phyloP scores from a whole-genome alignment of 1,140 invertebrate species.

The Spodoptera frugiperda region DNA sequence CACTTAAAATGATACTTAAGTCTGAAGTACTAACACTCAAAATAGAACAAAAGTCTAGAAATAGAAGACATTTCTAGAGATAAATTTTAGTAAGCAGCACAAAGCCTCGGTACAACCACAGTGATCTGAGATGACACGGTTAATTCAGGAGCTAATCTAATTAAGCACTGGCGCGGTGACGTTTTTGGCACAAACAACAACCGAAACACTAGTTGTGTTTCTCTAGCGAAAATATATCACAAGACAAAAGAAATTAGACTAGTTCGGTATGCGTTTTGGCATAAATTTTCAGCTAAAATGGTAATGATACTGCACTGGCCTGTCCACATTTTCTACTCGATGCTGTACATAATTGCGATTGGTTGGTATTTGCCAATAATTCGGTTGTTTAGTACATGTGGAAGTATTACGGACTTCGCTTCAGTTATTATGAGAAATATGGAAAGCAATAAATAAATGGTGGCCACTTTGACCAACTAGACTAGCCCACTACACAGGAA shows the following conservation, averaged over 20 bases:
- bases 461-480: too few relatives aligned
- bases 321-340: constrained; percentile 7
- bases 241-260: constrained; percentile 17
- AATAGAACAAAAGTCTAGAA: background rate
- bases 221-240: constrained; percentile 9
- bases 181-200: constrained; percentile 26
- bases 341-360: background rate
- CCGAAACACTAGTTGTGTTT: background rate
- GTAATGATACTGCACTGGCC: constrained; percentile 15
- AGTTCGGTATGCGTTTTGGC: constrained; percentile 16
- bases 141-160: constrained; percentile 34
- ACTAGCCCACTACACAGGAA: too few relatives aligned
- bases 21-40: background rate
- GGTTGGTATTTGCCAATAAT: constrained; percentile 12
- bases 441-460: too few relatives aligned
- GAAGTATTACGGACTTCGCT: too few relatives aligned
- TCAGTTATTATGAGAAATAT: background rate
- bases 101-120: constrained; percentile 1
- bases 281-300: constrained; percentile 23
- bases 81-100: constrained; percentile 3
- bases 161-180: constrained; percentile 16
- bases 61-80: background rate
- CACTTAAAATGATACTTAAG: too few relatives aligned
- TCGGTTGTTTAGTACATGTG: background rate
- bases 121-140: constrained; percentile 13